Evolutionary conservation across 53 echinoderm and acorn worm species (phyloP).

Genomic region (Luidia sarsii): DNA sequence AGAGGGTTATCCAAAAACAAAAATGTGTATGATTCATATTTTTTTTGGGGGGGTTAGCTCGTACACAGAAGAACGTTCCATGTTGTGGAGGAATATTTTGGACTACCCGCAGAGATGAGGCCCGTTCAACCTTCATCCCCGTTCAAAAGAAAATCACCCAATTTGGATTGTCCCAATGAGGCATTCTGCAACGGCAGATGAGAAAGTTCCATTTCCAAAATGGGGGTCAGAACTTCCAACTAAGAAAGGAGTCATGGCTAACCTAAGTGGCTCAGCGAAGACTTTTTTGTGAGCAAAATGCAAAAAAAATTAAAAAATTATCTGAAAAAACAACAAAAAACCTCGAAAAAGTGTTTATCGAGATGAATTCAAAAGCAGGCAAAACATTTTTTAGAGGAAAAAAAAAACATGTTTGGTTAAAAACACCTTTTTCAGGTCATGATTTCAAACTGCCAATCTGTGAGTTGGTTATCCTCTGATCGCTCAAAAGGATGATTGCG

Average conservation of each 20-base stretch:
- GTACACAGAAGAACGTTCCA: constrained; percentile 16
- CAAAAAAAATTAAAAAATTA: constrained; percentile 12
- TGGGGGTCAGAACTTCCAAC: constrained; percentile 1
- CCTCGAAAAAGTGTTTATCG: constrained; percentile 5
- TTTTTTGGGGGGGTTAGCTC: too few relatives aligned
- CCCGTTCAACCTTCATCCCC: too few relatives aligned
- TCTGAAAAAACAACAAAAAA: constrained; percentile 2
- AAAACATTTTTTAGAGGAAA: too few relatives aligned
- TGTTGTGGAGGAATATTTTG: constrained; percentile 46
- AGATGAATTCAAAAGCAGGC: not conserved
- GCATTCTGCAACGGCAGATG: not conserved
- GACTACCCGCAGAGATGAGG: too few relatives aligned
- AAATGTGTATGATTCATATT: not conserved
- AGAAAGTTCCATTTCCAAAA: constrained; percentile 17
- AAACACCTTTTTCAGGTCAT: too few relatives aligned
- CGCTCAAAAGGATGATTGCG: too few relatives aligned
- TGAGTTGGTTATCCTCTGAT: too few relatives aligned
- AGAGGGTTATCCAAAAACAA: too few relatives aligned
- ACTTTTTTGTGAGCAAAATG: constrained; percentile 18
- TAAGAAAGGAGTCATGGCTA: constrained; percentile 38
- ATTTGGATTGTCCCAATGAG: not conserved
- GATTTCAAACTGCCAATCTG: too few relatives aligned
- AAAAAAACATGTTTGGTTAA: too few relatives aligned
- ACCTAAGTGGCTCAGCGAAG: constrained; percentile 40
- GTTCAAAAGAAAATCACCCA: too few relatives aligned